phyloP scores from a whole-genome alignment of 2,888 invertebrate genomes.

The Orthonevra nobilis region DNA sequence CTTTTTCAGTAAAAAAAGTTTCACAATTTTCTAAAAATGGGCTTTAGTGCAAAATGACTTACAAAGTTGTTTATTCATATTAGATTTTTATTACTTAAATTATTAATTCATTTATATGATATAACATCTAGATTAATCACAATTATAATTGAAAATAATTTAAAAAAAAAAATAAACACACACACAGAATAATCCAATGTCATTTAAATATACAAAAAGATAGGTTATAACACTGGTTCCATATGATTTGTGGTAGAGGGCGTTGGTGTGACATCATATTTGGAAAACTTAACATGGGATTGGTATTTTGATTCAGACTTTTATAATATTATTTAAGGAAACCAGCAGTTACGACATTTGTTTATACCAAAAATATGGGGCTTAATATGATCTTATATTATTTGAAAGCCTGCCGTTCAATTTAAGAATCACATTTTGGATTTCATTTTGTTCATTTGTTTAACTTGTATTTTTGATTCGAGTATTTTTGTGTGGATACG shows the following conservation, averaged over 20 bases:
- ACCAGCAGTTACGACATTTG: too few species aligned
- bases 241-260: conserved; percentile 52
- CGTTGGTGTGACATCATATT: conserved; percentile 23
- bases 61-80: conserved; percentile 33
- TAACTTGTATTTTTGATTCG: conserved; percentile 40
- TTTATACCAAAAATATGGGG: too few species aligned
- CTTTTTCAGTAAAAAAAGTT: conserved; percentile 44
- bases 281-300: conserved; percentile 18
- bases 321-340: too few species aligned
- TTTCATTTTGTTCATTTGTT: background rate
- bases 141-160: conserved; percentile 25
- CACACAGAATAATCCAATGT: too few species aligned
- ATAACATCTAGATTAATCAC: conserved; percentile 58
- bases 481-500: conserved; percentile 41
- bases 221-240: conserved; percentile 42
- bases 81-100: conserved; percentile 22
- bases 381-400: too few species aligned
- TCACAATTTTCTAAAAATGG: conserved; percentile 52
- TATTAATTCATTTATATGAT: conserved; percentile 21
- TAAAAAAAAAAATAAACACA: conserved; percentile 1
- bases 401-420: conserved; percentile 24
- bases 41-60: conserved; percentile 61
- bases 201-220: conserved; percentile 24
- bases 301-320: conserved; percentile 49
- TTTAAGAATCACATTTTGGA: background rate